Evolutionary conservation across 2,113 vertebrate genomes (phyloP), one percentile per base, ranked within the genome.

Genomic region (Cnemophilus loriae): DNA sequence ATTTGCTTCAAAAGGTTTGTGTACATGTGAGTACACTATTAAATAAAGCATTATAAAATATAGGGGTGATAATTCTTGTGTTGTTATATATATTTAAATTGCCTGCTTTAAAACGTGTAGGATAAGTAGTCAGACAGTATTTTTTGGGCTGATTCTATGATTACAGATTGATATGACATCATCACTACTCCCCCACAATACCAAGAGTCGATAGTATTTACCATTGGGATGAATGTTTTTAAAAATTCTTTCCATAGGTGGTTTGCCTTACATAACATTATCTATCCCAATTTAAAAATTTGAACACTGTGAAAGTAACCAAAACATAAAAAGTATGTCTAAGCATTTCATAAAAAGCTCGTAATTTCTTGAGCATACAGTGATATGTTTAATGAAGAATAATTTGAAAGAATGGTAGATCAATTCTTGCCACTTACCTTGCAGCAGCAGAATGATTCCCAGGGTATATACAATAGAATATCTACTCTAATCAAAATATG

Each of bases 401-500:
- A 64, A 7, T 73, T 84, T 75, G 33, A 91, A 74, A 46, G 50
- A 84, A 87, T n/a, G 11, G 53, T 67, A 59, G 12, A 89, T 74
- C 23, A 55, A 55, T 81, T 89, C 56, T 81, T 52, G 30, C n/a
- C 42, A 50, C 73, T 84, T 81, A 65, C 20, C 23, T 81, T 81
- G 21, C 26, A 84, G 33, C 1, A 3, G 71, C 3, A 18, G 42
- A 89, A 65, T 47, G 20, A 87, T 89, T 91, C 55, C 46, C 6
- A 9, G 26, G 9, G 30, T 89, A 57, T 49, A 49, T 23, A 42
- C 17, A 76, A 81, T 46, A 74, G 26, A 92, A 84, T 77, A 74
- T 9, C 57, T 82, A 35, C 37, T 95, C 42, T 70, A 91, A 94
- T 91, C 37, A 91, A 94, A 96, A 81, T 30, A 91, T 84, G 21